These are phyloP conservation scores for Spisula solida DNA, from an alignment of 2,888 invertebrate genomes.

Conservation along the genomic window DNA sequence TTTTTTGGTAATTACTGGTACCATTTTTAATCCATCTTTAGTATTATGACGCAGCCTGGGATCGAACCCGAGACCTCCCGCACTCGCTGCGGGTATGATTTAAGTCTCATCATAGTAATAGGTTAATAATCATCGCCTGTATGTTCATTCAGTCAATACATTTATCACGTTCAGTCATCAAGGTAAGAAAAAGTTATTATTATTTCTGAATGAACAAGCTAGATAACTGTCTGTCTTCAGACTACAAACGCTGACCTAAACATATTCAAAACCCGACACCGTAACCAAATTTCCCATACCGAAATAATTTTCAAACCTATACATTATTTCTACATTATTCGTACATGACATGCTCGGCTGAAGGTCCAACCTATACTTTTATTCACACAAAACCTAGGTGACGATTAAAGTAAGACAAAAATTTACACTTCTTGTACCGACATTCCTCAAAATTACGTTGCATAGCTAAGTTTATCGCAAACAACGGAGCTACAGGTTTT, in stretches of 20 bases:
- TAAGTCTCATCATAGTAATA: too few species aligned
- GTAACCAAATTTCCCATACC: neutral
- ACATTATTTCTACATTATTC: neutral
- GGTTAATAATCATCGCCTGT: too few species aligned
- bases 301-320: neutral
- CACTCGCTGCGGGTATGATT: too few species aligned
- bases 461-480: neutral
- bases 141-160: too few species aligned
- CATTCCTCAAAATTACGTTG: neutral
- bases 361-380: neutral
- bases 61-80: too few species aligned
- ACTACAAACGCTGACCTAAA: neutral
- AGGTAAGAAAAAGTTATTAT: neutral
- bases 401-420: neutral
- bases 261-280: neutral
- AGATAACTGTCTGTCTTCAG: neutral
- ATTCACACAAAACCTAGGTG: neutral
- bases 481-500: constrained; percentile 5
- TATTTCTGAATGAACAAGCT: neutral
- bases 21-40: too few species aligned
- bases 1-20: too few species aligned
- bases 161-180: too few species aligned
- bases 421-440: neutral
- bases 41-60: too few species aligned
- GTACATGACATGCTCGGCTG: neutral